phyloP scores from a whole-genome alignment of 1,140 invertebrate species.

The Drosophila kohkoa region DNA sequence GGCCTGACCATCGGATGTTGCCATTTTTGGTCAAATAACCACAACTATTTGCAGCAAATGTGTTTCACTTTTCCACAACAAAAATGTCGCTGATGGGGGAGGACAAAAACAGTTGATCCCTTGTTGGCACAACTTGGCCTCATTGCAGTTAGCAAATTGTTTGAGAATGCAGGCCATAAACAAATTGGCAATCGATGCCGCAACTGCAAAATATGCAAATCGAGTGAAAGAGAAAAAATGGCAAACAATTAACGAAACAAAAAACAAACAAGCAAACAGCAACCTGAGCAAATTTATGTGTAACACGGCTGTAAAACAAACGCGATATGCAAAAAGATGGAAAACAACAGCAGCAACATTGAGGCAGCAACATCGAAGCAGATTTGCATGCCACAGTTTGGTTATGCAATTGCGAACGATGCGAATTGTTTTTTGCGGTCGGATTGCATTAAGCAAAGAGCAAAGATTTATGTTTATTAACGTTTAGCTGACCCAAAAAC shows the following conservation, averaged over 20 bases:
- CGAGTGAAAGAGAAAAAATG: conserved; percentile 49
- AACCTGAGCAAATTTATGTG: conserved; percentile 71
- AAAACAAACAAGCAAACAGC: conserved; percentile 42
- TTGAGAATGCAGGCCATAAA: conserved; percentile 60
- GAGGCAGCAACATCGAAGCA: conserved; percentile 21
- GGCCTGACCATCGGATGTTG: conserved; percentile 43
- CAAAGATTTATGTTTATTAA: conserved; percentile 81
- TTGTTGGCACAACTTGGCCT: conserved; percentile 19
- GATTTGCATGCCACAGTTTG: conserved; percentile 66
- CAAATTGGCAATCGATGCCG: conserved; percentile 77
- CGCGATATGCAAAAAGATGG: conserved; percentile 29
- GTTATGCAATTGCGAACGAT: conserved; percentile 70
- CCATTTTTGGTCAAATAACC: conserved; percentile 53
- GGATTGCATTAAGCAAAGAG: conserved; percentile 72
- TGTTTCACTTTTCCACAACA: conserved; percentile 45
- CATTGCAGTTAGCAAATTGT: conserved; percentile 54
- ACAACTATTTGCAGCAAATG: conserved; percentile 43
- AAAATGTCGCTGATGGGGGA: neutral
- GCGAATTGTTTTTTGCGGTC: conserved; percentile 66
- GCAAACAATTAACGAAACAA: conserved; percentile 68
- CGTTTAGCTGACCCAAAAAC: conserved; percentile 76
- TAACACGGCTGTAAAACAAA: conserved; percentile 60
- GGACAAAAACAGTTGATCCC: neutral
- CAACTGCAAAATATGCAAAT: conserved; percentile 71
- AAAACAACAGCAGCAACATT: neutral